phyloP scores from a whole-genome alignment of 2,888 invertebrate species.

The Xylocampa areola region DNA sequence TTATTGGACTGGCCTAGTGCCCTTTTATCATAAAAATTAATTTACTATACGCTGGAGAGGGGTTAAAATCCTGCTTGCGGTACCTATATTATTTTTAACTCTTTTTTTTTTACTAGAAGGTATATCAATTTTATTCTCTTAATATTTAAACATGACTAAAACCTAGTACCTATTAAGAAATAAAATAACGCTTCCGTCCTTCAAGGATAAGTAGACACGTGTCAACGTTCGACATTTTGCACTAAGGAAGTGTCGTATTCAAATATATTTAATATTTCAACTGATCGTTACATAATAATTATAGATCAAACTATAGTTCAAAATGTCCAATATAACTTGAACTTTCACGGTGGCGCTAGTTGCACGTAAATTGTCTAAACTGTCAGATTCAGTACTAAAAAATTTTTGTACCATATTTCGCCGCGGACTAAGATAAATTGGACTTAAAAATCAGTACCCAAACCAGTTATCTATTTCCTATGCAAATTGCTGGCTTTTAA shows the following conservation, averaged over 20 bases:
- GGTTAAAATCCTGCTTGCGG: too few relatives aligned
- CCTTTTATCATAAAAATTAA: too few relatives aligned
- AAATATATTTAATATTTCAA: constrained; percentile 20
- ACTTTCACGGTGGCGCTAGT: not conserved
- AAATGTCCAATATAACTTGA: constrained; percentile 2
- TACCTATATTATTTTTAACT: too few relatives aligned
- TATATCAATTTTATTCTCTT: too few relatives aligned
- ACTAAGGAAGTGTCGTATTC: constrained; percentile 44
- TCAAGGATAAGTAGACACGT: constrained; percentile 31
- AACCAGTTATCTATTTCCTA: constrained; percentile 54
- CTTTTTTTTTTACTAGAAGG: too few relatives aligned
- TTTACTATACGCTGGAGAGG: too few relatives aligned
- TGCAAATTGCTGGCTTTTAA: constrained; percentile 54
- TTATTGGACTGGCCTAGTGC: too few relatives aligned
- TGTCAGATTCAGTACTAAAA: constrained; percentile 5
- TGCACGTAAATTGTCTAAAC: not conserved
- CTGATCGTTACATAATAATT: constrained; percentile 26
- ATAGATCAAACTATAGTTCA: constrained; percentile 8
- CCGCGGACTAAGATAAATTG: constrained; percentile 1
- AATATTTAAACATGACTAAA: too few relatives aligned
- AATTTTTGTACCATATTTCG: constrained; percentile 1
- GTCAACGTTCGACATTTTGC: constrained; percentile 46
- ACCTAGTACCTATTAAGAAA: too few relatives aligned
- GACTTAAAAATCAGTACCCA: constrained; percentile 1
- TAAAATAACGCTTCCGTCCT: not conserved